Percentiles rank a stretch among this genome's conserved stretches.
Conservation (phyloP, 2,797 vertebrate genomes). For the Falco novaeseelandiae region DNA sequence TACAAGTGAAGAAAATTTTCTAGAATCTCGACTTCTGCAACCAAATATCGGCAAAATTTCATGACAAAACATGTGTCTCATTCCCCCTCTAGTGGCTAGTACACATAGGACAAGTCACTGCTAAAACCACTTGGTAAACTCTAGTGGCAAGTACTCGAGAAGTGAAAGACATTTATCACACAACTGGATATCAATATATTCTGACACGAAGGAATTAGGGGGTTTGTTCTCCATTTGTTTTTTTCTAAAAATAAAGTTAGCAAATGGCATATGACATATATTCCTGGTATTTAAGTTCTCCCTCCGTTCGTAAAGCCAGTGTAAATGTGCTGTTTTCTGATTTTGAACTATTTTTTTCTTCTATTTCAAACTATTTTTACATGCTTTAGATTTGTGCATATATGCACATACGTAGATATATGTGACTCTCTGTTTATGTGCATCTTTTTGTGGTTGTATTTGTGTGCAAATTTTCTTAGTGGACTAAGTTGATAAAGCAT, state of each 20-base stretch:
- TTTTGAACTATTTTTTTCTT: neutral
- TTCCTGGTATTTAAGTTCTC: neutral
- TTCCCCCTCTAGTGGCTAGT: constrained; percentile 60
- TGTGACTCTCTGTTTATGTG: neutral
- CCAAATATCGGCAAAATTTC: neutral
- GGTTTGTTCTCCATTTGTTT: neutral
- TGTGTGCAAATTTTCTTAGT: neutral
- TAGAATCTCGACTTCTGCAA: neutral
- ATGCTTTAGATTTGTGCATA: neutral
- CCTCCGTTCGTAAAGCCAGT: neutral
- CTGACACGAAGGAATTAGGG: neutral
- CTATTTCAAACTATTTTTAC: neutral
- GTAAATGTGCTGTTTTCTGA: neutral
- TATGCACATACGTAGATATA: neutral
- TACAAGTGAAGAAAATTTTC: neutral
- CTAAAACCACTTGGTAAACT: neutral
- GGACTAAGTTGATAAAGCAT: neutral
- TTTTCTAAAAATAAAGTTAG: neutral
- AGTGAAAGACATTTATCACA: neutral
- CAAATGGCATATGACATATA: neutral
- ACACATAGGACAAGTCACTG: neutral
- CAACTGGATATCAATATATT: neutral
- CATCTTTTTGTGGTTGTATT: neutral
- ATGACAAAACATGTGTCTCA: neutral
- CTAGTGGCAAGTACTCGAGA: neutral